These are phyloP conservation scores for Microtus pennsylvanicus DNA, from an alignment of 2,113 vertebrate genomes.

Conservation along the genomic window DNA sequence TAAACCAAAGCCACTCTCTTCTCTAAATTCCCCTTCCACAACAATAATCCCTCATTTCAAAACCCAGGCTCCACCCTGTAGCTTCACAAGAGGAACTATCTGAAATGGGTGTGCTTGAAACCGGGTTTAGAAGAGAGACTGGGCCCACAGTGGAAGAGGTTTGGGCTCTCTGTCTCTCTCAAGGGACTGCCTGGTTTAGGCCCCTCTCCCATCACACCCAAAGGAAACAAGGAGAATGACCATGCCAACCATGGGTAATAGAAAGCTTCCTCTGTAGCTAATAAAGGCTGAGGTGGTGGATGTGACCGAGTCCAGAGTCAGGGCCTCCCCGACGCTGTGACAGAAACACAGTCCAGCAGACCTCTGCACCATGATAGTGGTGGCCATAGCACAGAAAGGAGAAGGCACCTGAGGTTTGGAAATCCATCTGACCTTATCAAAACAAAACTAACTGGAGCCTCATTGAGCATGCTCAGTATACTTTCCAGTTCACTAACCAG, in stretches of 20 bases:
- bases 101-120: neutral
- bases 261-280: neutral
- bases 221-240: neutral
- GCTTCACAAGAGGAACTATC: neutral
- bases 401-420: neutral
- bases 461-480: rapidly evolving
- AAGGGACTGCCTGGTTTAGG: neutral
- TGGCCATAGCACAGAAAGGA: neutral
- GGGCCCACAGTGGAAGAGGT: neutral
- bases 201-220: neutral
- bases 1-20: neutral
- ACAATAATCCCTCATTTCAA: neutral
- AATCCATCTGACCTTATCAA: neutral
- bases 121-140: neutral
- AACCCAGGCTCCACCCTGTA: neutral
- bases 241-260: rapidly evolving
- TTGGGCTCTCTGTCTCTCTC: neutral
- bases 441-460: neutral
- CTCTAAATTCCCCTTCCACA: neutral
- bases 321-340: neutral
- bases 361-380: neutral
- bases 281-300: neutral
- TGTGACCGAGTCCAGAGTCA: neutral
- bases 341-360: neutral
- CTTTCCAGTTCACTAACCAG: neutral